Conservation (phyloP, 2,797 vertebrate species). For the Sebastiscus tertius region DNA sequence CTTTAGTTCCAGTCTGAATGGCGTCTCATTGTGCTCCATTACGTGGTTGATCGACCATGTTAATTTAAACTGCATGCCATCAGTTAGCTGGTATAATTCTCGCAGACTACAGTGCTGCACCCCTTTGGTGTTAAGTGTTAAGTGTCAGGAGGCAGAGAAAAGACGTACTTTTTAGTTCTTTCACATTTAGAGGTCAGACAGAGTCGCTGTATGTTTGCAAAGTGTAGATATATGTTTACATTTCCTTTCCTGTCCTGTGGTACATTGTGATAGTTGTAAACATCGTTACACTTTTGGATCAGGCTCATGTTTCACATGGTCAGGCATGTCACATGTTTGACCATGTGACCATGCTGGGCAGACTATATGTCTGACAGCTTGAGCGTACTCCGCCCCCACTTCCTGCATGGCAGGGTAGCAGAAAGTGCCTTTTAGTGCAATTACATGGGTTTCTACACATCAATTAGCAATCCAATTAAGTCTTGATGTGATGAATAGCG, state of each 20-base stretch:
- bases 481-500: constrained; percentile 83
- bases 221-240: not conserved
- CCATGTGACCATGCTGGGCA: constrained; percentile 23
- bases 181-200: constrained; percentile 7
- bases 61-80: constrained; percentile 79
- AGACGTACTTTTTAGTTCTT: not conserved
- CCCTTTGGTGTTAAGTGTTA: constrained; percentile 38
- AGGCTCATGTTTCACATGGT: constrained; percentile 3
- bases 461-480: constrained; percentile 86
- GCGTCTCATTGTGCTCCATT: constrained; percentile 77
- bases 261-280: not conserved
- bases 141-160: constrained; percentile 5
- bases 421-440: constrained; percentile 82
- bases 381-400: not conserved
- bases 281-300: not conserved
- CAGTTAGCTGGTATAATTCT: constrained; percentile 72
- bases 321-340: constrained; percentile 21
- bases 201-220: not conserved
- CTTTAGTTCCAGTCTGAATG: constrained; percentile 78
- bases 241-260: not conserved
- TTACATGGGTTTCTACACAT: constrained; percentile 85
- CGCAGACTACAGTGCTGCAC: constrained; percentile 37
- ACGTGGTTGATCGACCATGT: constrained; percentile 77
- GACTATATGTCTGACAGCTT: constrained; percentile 55
- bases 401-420: constrained; percentile 51